Conservation (phyloP, 2,888 invertebrate genomes). For the Eubasilissa splendida region DNA sequence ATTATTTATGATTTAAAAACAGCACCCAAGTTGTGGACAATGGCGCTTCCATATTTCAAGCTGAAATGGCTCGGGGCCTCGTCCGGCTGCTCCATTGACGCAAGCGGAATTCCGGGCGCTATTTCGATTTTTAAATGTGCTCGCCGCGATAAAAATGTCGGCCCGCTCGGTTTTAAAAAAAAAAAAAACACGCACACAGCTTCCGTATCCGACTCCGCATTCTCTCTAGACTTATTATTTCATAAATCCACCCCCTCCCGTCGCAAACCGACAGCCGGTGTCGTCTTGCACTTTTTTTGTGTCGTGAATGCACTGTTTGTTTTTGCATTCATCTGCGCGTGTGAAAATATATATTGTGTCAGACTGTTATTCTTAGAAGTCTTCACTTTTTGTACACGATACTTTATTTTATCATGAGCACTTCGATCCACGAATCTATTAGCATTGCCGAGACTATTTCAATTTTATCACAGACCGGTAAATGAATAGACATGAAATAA, state of each 20-base stretch:
- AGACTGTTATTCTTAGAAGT: no score
- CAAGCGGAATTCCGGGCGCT: constrained; percentile 47
- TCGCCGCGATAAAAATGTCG: constrained; percentile 51
- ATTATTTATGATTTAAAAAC: no score
- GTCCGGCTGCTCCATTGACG: constrained; percentile 19
- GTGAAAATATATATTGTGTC: not conserved
- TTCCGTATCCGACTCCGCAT: constrained; percentile 41
- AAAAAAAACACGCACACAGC: constrained; percentile 38
- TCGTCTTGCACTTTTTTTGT: constrained; percentile 35
- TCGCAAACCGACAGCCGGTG: constrained; percentile 23
- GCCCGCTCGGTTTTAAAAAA: constrained; percentile 44
- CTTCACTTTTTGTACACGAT: no score
- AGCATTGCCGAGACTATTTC: no score
- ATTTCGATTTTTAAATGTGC: constrained; percentile 40
- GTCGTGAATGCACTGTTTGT: constrained; percentile 9
- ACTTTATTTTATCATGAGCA: no score
- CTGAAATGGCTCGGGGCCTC: constrained; percentile 26
- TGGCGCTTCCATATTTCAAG: constrained; percentile 4
- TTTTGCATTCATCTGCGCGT: not conserved
- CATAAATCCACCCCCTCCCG: constrained; percentile 27
- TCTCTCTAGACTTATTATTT: constrained; percentile 44
- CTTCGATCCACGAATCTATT: no score
- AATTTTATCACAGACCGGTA: no score
- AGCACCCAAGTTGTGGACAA: not conserved
- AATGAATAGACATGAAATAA: no score